These are phyloP conservation scores for Sylvietta virens DNA, from an alignment of 2,113 vertebrate genomes.

Conservation along the genomic window DNA sequence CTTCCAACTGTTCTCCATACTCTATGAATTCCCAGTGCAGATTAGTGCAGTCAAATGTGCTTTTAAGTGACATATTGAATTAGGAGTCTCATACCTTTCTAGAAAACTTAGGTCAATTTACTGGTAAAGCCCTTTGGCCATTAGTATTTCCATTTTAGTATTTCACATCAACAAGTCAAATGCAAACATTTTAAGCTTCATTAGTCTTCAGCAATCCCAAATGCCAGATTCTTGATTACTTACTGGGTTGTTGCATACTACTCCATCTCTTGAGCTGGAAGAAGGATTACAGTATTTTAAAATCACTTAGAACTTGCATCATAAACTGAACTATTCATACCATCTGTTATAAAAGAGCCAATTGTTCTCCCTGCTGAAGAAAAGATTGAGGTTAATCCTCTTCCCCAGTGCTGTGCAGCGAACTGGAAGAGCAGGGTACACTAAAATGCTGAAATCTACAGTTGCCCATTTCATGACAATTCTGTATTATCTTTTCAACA, in stretches of 20 bases:
- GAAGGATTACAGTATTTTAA: not conserved
- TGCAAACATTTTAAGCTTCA: not conserved
- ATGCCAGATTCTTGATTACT: not conserved
- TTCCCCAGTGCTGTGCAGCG: not conserved
- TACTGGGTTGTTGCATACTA: not conserved
- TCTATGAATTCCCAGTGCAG: not conserved
- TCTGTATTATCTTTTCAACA: not conserved
- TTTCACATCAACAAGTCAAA: not conserved
- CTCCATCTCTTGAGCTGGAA: not conserved
- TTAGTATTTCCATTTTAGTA: not conserved
- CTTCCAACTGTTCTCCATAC: not conserved
- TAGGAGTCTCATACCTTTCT: not conserved
- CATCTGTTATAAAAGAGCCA: not conserved
- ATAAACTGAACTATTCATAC: not conserved
- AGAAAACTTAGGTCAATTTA: not conserved
- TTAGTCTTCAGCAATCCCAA: slow-evolving; percentile 4
- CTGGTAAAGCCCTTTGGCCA: not conserved
- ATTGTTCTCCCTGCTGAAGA: not conserved
- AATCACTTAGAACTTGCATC: not conserved
- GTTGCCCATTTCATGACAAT: not conserved
- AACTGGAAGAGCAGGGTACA: not conserved
- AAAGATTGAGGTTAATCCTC: not conserved
- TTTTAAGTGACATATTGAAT: not conserved
- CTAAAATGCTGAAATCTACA: not conserved
- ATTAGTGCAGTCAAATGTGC: not conserved